These are phyloP conservation scores for Sebastes flavidus DNA, from an alignment of 2,797 vertebrate species.

Conservation along the genomic window DNA sequence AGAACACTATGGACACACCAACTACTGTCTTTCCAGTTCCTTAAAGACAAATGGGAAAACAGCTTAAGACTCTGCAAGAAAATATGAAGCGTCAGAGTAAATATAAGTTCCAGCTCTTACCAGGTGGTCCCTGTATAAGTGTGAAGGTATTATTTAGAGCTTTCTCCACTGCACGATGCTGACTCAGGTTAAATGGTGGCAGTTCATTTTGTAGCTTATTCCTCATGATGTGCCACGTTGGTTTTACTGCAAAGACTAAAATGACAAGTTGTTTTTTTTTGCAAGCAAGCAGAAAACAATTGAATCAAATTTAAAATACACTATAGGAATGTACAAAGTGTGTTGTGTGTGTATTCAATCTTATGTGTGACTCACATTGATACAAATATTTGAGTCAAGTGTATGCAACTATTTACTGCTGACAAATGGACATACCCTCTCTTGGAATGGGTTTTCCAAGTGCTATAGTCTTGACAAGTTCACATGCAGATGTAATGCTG, in stretches of 20 bases:
- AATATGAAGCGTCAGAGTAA: not conserved
- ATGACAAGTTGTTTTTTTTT: not conserved
- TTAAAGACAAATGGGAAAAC: constrained; percentile 49
- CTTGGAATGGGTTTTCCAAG: constrained; percentile 73
- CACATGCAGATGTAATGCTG: constrained; percentile 66
- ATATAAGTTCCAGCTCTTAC: constrained; percentile 69
- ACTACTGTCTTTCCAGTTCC: constrained; percentile 94
- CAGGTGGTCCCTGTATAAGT: constrained; percentile 94
- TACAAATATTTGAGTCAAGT: not conserved
- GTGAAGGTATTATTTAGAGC: constrained; percentile 83
- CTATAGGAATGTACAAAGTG: not conserved
- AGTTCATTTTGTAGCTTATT: not conserved
- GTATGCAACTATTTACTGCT: not conserved
- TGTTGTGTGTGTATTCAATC: not conserved
- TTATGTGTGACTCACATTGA: not conserved
- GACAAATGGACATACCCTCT: constrained; percentile 60
- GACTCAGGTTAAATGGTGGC: constrained; percentile 83
- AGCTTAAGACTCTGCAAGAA: not conserved
- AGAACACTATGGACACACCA: constrained; percentile 85
- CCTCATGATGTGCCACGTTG: not conserved
- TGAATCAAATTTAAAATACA: not conserved
- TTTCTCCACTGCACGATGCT: constrained; percentile 77
- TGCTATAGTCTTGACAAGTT: constrained; percentile 81
- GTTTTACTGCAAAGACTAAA: constrained; percentile 35
- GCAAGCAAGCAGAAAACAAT: not conserved